A percentile compares a stretch with the other conserved stretches of the same genome.
These are phyloP conservation scores for Cryptoprocta ferox DNA, from an alignment of 2,797 vertebrate species.

Conservation along the genomic window DNA sequence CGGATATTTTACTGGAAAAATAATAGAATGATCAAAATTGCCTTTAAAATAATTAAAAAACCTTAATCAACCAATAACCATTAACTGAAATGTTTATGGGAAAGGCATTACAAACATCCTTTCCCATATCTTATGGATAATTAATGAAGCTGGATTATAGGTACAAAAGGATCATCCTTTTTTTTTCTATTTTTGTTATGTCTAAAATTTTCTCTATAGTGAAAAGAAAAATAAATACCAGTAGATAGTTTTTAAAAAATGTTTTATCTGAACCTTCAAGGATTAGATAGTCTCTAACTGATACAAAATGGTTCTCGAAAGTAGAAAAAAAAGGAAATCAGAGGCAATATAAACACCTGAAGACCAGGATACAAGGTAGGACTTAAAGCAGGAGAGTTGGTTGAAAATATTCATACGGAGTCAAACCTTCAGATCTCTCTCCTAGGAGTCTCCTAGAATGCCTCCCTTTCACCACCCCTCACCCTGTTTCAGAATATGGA, in stretches of 20 bases:
- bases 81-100: not conserved
- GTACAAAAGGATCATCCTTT: not conserved
- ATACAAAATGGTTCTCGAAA: constrained; percentile 9
- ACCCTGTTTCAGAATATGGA: not conserved
- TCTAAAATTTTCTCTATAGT: not conserved
- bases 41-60: constrained; percentile 19
- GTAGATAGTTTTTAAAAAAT: not conserved
- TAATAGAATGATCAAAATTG: not conserved
- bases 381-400: not conserved
- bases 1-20: not conserved
- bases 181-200: constrained; percentile 19
- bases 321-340: not conserved
- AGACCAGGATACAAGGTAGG: not conserved
- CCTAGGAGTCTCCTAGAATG: not conserved
- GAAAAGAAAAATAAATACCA: constrained; percentile 10
- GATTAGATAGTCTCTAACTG: not conserved
- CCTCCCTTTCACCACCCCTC: not conserved
- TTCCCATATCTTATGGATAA: not conserved
- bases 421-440: not conserved
- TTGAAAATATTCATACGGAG: not conserved
- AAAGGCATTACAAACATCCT: not conserved
- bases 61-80: not conserved
- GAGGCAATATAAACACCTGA: not conserved
- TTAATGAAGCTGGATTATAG: not conserved
- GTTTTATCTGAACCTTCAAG: not conserved